Conservation (phyloP, 2,113 vertebrate species). For the Damaliscus lunatus region DNA sequence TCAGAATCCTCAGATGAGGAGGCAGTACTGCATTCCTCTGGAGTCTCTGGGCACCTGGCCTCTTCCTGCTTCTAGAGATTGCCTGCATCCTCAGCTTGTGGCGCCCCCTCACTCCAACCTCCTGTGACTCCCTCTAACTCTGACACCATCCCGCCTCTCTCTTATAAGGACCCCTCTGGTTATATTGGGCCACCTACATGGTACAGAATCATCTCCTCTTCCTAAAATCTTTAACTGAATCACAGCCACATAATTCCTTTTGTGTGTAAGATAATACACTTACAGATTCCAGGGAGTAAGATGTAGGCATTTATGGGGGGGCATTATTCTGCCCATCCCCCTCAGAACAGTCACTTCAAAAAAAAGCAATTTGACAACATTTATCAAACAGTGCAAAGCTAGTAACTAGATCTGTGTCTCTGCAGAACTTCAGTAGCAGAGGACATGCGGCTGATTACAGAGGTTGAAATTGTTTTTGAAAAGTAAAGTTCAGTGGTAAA, state of each 20-base stretch:
- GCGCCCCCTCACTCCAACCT: rapidly evolving
- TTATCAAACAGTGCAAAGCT: not conserved
- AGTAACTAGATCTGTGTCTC: not conserved
- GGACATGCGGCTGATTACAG: not conserved
- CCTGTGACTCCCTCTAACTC: not conserved
- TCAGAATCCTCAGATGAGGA: not conserved
- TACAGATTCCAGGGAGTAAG: not conserved
- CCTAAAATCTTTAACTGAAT: not conserved
- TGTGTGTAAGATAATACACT: not conserved
- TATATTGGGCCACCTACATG: not conserved
- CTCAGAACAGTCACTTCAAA: not conserved
- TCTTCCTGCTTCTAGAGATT: not conserved
- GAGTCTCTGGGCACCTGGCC: not conserved
- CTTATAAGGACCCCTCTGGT: not conserved
- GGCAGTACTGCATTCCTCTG: not conserved
- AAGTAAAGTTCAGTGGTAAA: not conserved
- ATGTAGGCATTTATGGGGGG: not conserved
- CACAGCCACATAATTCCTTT: not conserved
- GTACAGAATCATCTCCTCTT: not conserved
- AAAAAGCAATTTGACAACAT: not conserved
- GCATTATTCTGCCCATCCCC: not conserved
- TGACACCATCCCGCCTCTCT: not conserved
- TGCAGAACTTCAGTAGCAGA: not conserved
- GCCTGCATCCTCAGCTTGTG: not conserved
- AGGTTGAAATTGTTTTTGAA: not conserved